phyloP scores from a whole-genome alignment of 1,140 invertebrate genomes.

The Stegodyphus mimosarum region DNA sequence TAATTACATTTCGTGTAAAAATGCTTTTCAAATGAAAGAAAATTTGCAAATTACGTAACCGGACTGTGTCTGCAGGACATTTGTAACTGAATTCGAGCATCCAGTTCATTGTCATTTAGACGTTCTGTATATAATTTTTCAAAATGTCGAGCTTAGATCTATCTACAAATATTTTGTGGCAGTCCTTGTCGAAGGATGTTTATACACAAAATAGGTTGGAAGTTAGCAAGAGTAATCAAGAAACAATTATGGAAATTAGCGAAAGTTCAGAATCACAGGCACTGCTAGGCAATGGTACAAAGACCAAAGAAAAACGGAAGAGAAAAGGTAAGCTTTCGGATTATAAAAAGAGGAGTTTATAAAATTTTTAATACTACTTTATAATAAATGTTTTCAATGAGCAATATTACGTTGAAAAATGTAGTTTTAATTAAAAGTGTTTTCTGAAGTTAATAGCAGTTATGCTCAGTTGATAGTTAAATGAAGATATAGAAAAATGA shows the following conservation, averaged over 20 bases:
- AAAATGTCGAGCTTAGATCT: conserved; percentile 7
- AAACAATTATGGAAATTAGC: not conserved
- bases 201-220: conserved; percentile 4
- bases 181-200: conserved; percentile 15
- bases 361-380: no score
- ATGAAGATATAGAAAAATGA: no score
- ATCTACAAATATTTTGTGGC: not conserved
- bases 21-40: not conserved
- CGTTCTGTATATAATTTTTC: not conserved
- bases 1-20: not conserved
- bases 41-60: not conserved
- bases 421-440: no score
- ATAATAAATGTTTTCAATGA: no score
- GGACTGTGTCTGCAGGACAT: no score
- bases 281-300: not conserved
- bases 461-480: no score
- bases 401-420: no score
- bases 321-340: no score
- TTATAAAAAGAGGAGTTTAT: no score
- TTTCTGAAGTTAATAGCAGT: no score
- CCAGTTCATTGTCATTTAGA: not conserved
- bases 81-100: not conserved
- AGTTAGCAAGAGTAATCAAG: not conserved
- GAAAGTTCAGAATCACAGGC: not conserved
- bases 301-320: not conserved